A percentile compares a stretch with the other conserved stretches of the same genome.
These are phyloP conservation scores for Megaptera novaeangliae DNA, from an alignment of 2,113 vertebrate genomes.

Conservation along the genomic window DNA sequence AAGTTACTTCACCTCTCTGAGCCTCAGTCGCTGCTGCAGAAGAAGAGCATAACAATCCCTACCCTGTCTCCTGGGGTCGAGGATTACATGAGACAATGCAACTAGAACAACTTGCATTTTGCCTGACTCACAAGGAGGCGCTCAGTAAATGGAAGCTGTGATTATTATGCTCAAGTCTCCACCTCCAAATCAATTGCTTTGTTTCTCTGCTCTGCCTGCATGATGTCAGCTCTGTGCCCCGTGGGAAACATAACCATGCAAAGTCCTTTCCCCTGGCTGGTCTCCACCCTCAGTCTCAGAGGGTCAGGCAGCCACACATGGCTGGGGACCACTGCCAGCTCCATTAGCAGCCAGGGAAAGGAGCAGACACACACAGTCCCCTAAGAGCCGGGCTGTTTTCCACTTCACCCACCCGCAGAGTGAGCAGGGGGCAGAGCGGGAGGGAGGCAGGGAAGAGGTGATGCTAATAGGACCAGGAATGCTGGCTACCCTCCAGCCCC, in stretches of 20 bases:
- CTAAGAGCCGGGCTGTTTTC: slow-evolving; percentile 53
- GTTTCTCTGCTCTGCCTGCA: background rate
- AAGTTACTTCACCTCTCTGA: slow-evolving; percentile 38
- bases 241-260: background rate
- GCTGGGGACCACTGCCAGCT: slow-evolving; percentile 35
- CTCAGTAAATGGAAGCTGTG: slow-evolving; percentile 15
- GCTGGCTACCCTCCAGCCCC: background rate
- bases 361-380: background rate
- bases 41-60: background rate
- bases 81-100: slow-evolving; percentile 51
- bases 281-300: background rate
- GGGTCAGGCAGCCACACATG: background rate
- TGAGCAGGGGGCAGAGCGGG: background rate
- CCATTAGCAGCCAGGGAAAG: slow-evolving; percentile 52
- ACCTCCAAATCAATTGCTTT: slow-evolving; percentile 44
- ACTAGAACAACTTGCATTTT: background rate
- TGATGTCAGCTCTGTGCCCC: slow-evolving; percentile 12
- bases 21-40: background rate
- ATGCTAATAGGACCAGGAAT: background rate
- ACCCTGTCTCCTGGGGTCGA: background rate
- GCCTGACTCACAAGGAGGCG: background rate
- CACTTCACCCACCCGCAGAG: slow-evolving; percentile 4
- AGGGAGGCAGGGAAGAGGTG: background rate
- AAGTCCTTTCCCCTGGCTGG: background rate
- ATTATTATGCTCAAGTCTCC: background rate